Evolutionary conservation across 2,797 vertebrate genomes (phyloP), one percentile per base, ranked within the genome.

Genomic region (Limnodromus scolopaceus): DNA sequence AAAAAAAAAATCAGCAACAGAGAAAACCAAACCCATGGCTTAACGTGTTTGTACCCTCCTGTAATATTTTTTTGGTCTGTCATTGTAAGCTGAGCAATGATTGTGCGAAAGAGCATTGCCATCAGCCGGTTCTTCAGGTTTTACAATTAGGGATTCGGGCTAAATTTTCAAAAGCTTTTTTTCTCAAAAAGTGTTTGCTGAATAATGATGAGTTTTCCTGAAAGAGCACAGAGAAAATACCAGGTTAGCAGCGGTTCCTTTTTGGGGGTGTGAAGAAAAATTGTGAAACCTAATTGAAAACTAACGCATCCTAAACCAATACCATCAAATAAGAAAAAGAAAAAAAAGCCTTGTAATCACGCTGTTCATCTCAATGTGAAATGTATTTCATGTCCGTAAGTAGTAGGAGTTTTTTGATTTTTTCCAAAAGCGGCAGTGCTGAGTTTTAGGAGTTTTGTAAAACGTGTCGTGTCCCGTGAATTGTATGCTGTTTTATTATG

Each of bases 391-490:
- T 89, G 97, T 98, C 95, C 66, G 32, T 95, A 97, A 97, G 93
- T 97, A 93, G 81, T 92, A 97, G 87, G 96, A 96, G 89, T 95
- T 96, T 97, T 97, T 95, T 88, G 30, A 83, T 92, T 97, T 97
- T 97, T 94, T 87, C 94, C 79, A 88, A 79, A 93, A 97, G 87
- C 94, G 84, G 91, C 94, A 96, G 93, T 97, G 93, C 93, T 97
- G 92, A 96, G 90, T 96, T 97, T 96, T 97, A 98, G 93, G 94
- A 61, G 91, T 98, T 98, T 97, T 97, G 97, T 98, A 97, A 97
- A 97, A 94, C 0, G 95, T 97, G 69, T 98, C 2, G 82, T 97
- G 98, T 98, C 97, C 93, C 1, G 97, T 98, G 96, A 97, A 87
- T 89, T 96, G 96, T 97, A 71, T 96, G 85, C 97, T 96, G 78